Percentiles rank a stretch among this genome's conserved stretches.
phyloP scores from a whole-genome alignment of 2,888 invertebrate genomes.

The Orthosia gracilis region DNA sequence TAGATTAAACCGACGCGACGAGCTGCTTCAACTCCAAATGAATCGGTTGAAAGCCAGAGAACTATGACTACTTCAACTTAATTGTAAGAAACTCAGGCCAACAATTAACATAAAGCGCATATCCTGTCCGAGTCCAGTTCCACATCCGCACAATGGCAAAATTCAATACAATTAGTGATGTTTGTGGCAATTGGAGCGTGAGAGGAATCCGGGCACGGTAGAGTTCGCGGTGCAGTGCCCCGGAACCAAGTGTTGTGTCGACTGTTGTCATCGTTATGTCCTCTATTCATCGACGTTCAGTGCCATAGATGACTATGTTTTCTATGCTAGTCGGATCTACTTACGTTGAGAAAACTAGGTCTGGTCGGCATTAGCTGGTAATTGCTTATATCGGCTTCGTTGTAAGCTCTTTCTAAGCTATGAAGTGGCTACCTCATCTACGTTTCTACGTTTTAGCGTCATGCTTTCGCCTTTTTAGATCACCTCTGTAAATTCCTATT shows the following conservation, averaged over 20 bases:
- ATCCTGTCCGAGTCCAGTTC: constrained; percentile 70
- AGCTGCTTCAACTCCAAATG: neutral
- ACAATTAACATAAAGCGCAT: constrained; percentile 33
- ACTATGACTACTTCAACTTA: neutral
- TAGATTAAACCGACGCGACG: neutral
- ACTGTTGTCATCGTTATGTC: constrained; percentile 76
- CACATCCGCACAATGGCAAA: constrained; percentile 80
- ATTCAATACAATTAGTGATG: constrained; percentile 87
- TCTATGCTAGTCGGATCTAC: constrained; percentile 15
- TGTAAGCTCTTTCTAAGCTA: constrained; percentile 11
- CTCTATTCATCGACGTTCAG: constrained; percentile 67
- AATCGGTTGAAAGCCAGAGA: neutral
- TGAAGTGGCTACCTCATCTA: neutral
- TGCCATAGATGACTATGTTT: constrained; percentile 32
- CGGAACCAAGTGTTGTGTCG: constrained; percentile 81
- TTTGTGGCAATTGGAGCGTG: constrained; percentile 90
- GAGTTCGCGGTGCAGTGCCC: constrained; percentile 83
- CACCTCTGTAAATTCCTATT: neutral
- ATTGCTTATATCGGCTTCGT: constrained; percentile 21
- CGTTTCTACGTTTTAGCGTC: constrained; percentile 10
- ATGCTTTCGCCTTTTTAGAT: constrained; percentile 26
- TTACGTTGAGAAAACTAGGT: constrained; percentile 42
- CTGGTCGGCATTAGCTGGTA: constrained; percentile 15
- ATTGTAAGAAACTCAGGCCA: constrained; percentile 6
- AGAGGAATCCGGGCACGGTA: constrained; percentile 88